Conservation (phyloP, 2,113 vertebrate species). For the Rostratula benghalensis region DNA sequence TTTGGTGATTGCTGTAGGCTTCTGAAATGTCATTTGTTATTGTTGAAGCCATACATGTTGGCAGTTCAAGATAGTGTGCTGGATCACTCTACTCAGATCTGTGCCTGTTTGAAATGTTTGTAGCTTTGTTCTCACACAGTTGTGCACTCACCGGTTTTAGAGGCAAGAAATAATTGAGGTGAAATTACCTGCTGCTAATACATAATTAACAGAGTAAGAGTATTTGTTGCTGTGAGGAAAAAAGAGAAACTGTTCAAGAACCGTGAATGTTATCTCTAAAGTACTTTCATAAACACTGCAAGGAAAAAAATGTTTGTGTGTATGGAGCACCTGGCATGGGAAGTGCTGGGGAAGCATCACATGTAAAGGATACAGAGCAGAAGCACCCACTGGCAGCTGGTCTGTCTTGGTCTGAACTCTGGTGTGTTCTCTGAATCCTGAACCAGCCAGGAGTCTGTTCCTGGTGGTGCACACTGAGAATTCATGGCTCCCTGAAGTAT, state of each 20-base stretch:
- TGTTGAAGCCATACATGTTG: neutral
- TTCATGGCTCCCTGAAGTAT: rapidly evolving
- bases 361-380: neutral
- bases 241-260: neutral
- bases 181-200: constrained; percentile 12
- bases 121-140: neutral
- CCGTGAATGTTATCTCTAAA: neutral
- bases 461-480: neutral
- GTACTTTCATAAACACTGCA: neutral
- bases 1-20: neutral
- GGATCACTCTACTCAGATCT: neutral
- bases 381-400: neutral
- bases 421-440: neutral
- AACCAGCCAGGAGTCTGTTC: neutral
- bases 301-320: neutral
- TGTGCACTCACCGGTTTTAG: neutral
- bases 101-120: neutral
- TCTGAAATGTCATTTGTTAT: constrained; percentile 12
- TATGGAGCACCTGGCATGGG: neutral
- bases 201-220: constrained; percentile 6
- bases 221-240: neutral
- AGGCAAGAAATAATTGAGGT: constrained; percentile 4
- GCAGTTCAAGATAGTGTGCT: neutral
- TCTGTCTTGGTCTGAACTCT: neutral
- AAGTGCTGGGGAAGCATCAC: neutral